These are phyloP conservation scores for Gallirallus australis DNA, from an alignment of 2,797 vertebrate species.

Conservation along the genomic window DNA sequence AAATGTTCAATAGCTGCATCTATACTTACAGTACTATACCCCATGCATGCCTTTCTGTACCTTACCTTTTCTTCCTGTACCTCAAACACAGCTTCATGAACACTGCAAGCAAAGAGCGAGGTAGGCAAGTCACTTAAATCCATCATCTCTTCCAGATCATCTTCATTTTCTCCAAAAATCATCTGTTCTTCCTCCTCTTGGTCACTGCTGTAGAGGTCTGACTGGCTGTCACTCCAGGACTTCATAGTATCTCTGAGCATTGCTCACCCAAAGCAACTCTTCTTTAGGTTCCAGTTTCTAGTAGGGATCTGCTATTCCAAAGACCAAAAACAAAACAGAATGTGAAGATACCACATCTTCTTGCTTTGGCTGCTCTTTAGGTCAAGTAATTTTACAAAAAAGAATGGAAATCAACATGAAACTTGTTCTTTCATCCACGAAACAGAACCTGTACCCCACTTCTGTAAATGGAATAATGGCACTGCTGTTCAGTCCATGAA, in stretches of 20 bases:
- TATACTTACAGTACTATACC: background rate
- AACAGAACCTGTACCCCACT: background rate
- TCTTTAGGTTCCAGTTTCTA: constrained; percentile 4
- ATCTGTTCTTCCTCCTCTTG: constrained; percentile 93
- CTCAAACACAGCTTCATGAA: constrained; percentile 90
- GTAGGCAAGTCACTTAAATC: constrained; percentile 93
- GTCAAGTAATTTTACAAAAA: background rate
- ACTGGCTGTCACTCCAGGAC: constrained; percentile 88
- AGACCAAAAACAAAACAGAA: background rate
- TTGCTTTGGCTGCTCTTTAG: background rate
- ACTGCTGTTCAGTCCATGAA: background rate
- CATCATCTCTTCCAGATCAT: constrained; percentile 91
- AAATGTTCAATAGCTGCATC: background rate
- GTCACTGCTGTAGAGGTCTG: constrained; percentile 90
- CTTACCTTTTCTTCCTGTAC: constrained; percentile 88
- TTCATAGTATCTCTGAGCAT: constrained; percentile 89
- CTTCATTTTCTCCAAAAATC: constrained; percentile 89
- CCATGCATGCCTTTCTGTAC: accelerated
- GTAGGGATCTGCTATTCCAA: background rate
- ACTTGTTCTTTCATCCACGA: background rate
- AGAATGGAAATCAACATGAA: background rate
- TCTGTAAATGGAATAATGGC: background rate
- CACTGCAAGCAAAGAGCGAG: constrained; percentile 91
- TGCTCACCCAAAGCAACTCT: background rate
- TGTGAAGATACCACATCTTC: background rate